Evolutionary conservation across 2,888 invertebrate genomes (phyloP), one percentile per base, ranked within the genome.

Genomic region (Automeris io): DNA sequence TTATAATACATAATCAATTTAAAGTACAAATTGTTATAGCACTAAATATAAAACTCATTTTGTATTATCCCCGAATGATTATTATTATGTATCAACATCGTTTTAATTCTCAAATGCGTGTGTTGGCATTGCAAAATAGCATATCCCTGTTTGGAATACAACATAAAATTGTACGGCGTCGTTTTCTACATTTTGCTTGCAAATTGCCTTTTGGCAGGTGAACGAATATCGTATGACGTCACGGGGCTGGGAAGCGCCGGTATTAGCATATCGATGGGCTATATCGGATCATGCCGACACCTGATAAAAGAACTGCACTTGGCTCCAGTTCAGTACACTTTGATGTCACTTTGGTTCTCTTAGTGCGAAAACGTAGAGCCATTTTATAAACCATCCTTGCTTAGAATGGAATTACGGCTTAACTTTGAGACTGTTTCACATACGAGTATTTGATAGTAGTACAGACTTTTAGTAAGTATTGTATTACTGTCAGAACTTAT

Each of bases 181-280:
- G 43, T 42, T 35, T 45, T 38, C 35, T 46, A 49, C 46, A 62
- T 62, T 62, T 65, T 49, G 61, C 65, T 64, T 64, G 62, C 61
- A 66, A 69, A 67, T 66, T 66, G 60, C 54, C 47, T 46, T 47
- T 47, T 46, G 49, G 50, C 50, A 48, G 55, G 49, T 57, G 56
- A 50, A 42, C 47, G 52, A 43, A 54, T 51, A 49, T 56, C 53
- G 48, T 44, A 54, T 55, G 49, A 51, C 51, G 50, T 44, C 40
- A 46, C 47, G 47, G 38, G 33, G 47, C 42, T 45, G 26, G 16
- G 26, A 26, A 8, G 42, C 49, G 53, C 35, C 26, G 37, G 31
- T 36, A 53, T 65, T 64, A 60, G 56, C 64, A 64, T 64, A 66
- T 59, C 61, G 60, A 62, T 60, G 52, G 54, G 45, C 46, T 49